Evolutionary conservation across 2,113 vertebrate species (phyloP), one percentile per base, ranked within the genome.

Genomic region (Xenotilapia caudafasciata): DNA sequence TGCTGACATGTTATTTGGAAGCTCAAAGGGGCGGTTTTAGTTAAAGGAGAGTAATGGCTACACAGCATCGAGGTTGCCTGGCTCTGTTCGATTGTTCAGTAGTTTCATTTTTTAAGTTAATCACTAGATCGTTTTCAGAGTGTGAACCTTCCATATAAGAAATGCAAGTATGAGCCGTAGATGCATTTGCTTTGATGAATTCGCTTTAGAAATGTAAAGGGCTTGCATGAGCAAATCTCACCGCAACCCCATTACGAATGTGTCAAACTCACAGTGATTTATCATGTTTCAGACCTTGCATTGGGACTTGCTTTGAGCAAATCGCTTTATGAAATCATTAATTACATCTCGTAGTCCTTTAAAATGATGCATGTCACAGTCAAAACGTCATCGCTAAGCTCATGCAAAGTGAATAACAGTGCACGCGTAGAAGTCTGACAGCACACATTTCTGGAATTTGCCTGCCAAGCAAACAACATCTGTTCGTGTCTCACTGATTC

Each of bases 381-480:
- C 9, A 51, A 65, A 70, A 58, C 2, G 5, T 62, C n/a, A 80
- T 19, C 65, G 83, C 53, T 79, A 47, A 40, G 23, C 21, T 21
- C 53, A 28, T n/a, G 26, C 26, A 12, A 77, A 77, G 28, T 65
- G 47, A 88, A 80, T 83, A 84, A 38, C 10, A 6, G 40, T 12
- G n/a, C 40, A 51, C 28, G 3, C 2, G 3, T 84, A 21, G 19
- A 60, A 54, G 17, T 85, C 26, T 80, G 65, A 58, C n/a, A 65
- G 56, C 75, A 54, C 51, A 80, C 13, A 55, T 60, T 82, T 79
- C 55, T 65, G 38, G 62, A 65, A 79, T 62, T 19, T 10, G 83
- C 68, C 35, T 49, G 49, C 85, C 60, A 47, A 58, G 70, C 84
- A 90, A 89, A 60, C 75, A 85, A 85, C 82, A 85, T 87, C 75